Percentiles rank a stretch among this genome's conserved stretches.
Evolutionary conservation across 2,888 invertebrate species (phyloP).

Genomic region (Parelbella ahira): DNA sequence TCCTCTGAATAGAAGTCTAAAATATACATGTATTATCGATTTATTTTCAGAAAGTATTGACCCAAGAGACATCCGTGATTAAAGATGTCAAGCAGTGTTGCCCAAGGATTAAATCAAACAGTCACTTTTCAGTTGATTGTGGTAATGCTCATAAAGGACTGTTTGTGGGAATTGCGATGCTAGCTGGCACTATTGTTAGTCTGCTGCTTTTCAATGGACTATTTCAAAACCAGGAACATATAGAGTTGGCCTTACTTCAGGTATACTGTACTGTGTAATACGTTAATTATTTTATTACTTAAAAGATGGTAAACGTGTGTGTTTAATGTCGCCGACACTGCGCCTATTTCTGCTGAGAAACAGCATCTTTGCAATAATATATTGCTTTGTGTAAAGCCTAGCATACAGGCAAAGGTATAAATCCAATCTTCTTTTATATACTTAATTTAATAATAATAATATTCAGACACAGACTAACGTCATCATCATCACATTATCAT

Average conservation of each 20-base stretch:
- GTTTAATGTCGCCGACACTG: no score
- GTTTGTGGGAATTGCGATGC: slow-evolving; percentile 82
- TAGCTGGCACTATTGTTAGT: slow-evolving; percentile 85
- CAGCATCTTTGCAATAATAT: no score
- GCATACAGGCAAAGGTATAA: no score
- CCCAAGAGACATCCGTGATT: slow-evolving; percentile 18
- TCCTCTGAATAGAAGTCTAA: no score
- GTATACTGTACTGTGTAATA: slow-evolving; percentile 41
- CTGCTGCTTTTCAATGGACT: slow-evolving; percentile 87
- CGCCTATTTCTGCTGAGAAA: no score
- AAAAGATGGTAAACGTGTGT: no score
- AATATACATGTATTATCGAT: no score
- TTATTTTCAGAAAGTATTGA: slow-evolving; percentile 11
- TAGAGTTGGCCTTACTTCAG: slow-evolving; percentile 81
- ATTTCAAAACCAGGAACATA: slow-evolving; percentile 71
- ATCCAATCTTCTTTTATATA: no score
- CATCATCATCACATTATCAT: no score
- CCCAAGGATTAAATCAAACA: slow-evolving; percentile 57
- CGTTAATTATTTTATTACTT: slow-evolving; percentile 34
- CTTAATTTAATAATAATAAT: no score
- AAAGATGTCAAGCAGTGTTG: slow-evolving; percentile 46
- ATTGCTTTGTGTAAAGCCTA: no score
- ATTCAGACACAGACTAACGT: no score
- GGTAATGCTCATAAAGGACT: slow-evolving; percentile 86
- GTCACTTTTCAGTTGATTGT: slow-evolving; percentile 86